Evolutionary conservation across 2,113 vertebrate genomes (phyloP).

Genomic region (Rhombomys opimus): DNA sequence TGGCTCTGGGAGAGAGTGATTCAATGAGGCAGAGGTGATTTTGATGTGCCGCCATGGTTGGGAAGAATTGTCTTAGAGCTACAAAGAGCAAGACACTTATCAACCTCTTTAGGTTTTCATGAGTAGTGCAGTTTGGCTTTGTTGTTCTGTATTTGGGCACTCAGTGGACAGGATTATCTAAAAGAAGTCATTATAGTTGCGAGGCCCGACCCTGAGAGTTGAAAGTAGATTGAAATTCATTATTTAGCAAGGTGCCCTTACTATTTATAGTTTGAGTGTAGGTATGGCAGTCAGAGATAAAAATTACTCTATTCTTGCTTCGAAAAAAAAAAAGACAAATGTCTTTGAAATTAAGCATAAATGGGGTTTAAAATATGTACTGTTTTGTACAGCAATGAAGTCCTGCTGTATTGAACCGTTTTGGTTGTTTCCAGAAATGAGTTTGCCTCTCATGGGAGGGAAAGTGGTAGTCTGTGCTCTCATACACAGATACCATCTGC

Average conservation of each 20-base stretch:
- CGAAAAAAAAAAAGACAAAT: constrained; percentile 36
- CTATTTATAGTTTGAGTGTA: constrained; percentile 35
- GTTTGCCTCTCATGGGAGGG: neutral
- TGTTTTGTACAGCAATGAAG: constrained; percentile 6
- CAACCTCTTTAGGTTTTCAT: neutral
- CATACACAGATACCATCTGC: neutral
- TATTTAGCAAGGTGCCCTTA: constrained; percentile 54
- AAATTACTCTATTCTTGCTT: constrained; percentile 31
- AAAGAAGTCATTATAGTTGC: constrained; percentile 30
- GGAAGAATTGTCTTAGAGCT: neutral
- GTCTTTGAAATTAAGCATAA: constrained; percentile 48
- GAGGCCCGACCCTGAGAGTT: neutral
- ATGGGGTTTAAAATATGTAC: constrained; percentile 1
- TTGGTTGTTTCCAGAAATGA: constrained; percentile 28
- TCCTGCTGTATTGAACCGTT: neutral
- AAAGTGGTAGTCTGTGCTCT: neutral
- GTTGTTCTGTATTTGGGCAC: neutral
- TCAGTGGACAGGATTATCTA: constrained; percentile 3
- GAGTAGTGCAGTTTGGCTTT: neutral
- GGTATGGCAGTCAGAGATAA: constrained; percentile 26
- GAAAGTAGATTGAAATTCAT: constrained; percentile 56
- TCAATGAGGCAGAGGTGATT: neutral
- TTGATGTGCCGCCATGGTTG: neutral
- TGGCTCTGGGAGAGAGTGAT: neutral
- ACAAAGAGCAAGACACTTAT: neutral